Base-by-base conservation (phyloP, 2,113 vertebrate species). In the Gasterosteus aculeatus region DNA sequence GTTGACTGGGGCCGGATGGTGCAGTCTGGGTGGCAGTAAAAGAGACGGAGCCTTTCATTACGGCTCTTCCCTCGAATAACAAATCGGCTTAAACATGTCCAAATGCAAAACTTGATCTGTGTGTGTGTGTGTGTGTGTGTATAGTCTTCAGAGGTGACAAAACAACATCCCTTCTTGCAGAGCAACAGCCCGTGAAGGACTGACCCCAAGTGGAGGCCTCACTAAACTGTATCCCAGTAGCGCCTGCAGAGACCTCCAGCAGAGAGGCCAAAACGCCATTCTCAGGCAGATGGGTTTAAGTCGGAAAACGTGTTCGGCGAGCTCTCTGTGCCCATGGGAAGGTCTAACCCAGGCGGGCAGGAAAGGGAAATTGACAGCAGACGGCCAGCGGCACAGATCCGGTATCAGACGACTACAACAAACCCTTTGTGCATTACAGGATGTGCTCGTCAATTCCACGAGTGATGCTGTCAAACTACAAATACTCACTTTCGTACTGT, bases 301-400 rank as follows among this genome's bases (percentile, higher is more conserved):
- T 81, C 81, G 83, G 70, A 69, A 85, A 89, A 68, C 1, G 31
- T 44, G 75, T 82, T 33, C 53, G 42, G 62, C 68, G 82, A 70
- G 64, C 53, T 56, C 72, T 80, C 42, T 65, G 80, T 60, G 75
- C 75, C 69, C 78, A 65, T 41, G 78, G 66, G 69, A 41, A 72
- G 65, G 76, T 86, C 81, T 65, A 77, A 72, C 38, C 12, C 1
- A 26, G 60, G 57, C 82, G 31, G 63, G 53, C 85, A 70, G 85
- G 82, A 90, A 87, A 75, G 59, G 81, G 79, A 90, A 89, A 90
- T 88, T 83, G 80, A 89, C 81, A 65, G 63, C 86, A 90, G 88
- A 78, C 82, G 60, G 67, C 77, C 15, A 7, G 35, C 29, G 70
- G 77, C 80, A 75, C 77, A 73, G 58, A 77, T 82, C 89, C 80